Evolutionary conservation across 2,888 invertebrate species (phyloP).

Genomic region (Pristionchus mayeri): DNA sequence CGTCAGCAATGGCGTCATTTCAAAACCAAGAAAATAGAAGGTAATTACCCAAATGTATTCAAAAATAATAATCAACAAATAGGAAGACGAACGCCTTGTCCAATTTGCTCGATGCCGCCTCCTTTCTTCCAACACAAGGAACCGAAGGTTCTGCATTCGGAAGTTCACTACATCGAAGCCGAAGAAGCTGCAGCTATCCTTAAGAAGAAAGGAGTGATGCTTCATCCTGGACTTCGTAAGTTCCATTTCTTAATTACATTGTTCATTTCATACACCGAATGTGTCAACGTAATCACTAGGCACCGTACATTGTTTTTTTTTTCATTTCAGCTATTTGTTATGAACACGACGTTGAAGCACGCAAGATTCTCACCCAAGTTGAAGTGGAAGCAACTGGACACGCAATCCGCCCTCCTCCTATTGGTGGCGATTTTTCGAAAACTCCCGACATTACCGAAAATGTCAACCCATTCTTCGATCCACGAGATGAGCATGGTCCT

Average conservation of each 20-base stretch:
- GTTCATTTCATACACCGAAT: too few species aligned
- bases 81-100: background rate
- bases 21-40: background rate
- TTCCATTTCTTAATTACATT: too few species aligned
- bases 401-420: background rate
- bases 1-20: background rate
- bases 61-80: too few species aligned
- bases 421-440: background rate
- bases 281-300: too few species aligned
- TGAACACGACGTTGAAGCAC: background rate
- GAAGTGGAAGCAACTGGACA: background rate
- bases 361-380: background rate
- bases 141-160: background rate
- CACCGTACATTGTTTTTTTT: background rate
- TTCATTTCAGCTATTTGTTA: background rate
- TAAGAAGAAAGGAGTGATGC: background rate
- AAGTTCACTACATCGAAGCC: background rate
- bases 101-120: background rate
- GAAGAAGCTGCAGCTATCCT: background rate
- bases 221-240: background rate
- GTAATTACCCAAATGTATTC: background rate
- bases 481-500: background rate
- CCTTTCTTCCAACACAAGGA: background rate
- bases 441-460: background rate
- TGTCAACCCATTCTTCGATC: background rate